Conservation (phyloP, 2,113 vertebrate species). For the Abramis brama region DNA sequence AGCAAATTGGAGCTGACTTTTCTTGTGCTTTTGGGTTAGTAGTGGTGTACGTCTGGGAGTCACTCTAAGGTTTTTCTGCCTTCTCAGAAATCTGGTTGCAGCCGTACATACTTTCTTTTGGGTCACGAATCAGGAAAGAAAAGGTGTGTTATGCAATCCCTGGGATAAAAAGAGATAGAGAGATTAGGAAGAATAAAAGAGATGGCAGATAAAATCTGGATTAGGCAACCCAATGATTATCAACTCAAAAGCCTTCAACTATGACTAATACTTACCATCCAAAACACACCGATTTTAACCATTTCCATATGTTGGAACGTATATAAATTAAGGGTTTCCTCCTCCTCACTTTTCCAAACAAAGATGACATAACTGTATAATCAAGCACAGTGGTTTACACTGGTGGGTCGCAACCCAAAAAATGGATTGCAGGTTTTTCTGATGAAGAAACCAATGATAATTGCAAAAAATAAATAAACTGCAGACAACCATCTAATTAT, state of each 20-base stretch:
- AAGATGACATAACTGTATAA: background rate
- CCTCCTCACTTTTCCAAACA: background rate
- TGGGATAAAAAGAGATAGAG: slow-evolving; percentile 25
- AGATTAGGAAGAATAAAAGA: slow-evolving; percentile 19
- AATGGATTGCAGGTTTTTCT: background rate
- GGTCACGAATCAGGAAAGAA: background rate
- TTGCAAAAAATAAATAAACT: background rate
- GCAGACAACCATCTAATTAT: background rate
- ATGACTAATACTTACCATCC: background rate
- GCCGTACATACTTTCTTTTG: background rate
- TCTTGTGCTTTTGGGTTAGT: too few species aligned
- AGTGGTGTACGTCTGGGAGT: too few species aligned
- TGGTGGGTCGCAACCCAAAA: background rate
- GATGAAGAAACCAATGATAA: background rate
- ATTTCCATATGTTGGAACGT: slow-evolving; percentile 24
- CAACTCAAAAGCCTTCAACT: slow-evolving; percentile 12
- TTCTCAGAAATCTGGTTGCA: too few species aligned
- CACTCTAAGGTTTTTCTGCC: too few species aligned
- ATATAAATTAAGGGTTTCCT: background rate
- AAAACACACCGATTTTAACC: background rate
- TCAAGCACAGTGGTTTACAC: background rate
- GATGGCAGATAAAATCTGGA: slow-evolving; percentile 48
- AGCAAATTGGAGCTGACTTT: too few species aligned
- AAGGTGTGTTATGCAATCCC: slow-evolving; percentile 14
- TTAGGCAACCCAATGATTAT: slow-evolving; percentile 49